A percentile compares a stretch with the other conserved stretches of the same genome.
Conservation (phyloP, 2,888 invertebrate species). For the Formica aserva region DNA sequence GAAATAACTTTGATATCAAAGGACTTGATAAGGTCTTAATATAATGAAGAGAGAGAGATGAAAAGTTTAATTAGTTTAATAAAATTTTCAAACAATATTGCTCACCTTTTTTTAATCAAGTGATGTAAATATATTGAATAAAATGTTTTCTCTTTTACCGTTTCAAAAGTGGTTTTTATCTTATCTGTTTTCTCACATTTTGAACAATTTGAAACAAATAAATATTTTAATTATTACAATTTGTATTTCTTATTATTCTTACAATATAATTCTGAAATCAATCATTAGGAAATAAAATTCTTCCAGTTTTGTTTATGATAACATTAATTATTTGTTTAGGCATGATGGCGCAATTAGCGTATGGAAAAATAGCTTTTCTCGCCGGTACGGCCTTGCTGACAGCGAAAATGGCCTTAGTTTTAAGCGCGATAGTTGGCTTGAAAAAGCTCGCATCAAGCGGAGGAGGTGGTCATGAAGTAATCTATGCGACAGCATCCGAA, state of each 20-base stretch:
- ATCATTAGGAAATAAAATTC: neutral
- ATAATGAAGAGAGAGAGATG: neutral
- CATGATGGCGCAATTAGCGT: conserved; percentile 89
- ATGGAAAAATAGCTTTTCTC: conserved; percentile 90
- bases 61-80: neutral
- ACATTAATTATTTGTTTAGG: conserved; percentile 78
- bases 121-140: neutral
- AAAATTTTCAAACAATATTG: neutral
- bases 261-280: neutral
- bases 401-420: conserved; percentile 89
- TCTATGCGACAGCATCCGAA: conserved; percentile 87
- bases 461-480: conserved; percentile 87
- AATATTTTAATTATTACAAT: neutral
- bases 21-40: neutral
- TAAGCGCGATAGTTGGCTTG: conserved; percentile 89
- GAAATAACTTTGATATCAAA: neutral
- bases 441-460: conserved; percentile 88
- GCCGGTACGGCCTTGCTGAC: conserved; percentile 90
- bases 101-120: neutral
- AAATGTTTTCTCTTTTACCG: neutral
- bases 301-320: neutral
- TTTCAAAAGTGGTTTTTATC: neutral
- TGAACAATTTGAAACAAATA: neutral
- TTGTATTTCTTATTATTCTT: neutral
- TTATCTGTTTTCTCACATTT: neutral